Evolutionary conservation across 2,113 vertebrate genomes (phyloP).

Genomic region (Notechis scutatus): DNA sequence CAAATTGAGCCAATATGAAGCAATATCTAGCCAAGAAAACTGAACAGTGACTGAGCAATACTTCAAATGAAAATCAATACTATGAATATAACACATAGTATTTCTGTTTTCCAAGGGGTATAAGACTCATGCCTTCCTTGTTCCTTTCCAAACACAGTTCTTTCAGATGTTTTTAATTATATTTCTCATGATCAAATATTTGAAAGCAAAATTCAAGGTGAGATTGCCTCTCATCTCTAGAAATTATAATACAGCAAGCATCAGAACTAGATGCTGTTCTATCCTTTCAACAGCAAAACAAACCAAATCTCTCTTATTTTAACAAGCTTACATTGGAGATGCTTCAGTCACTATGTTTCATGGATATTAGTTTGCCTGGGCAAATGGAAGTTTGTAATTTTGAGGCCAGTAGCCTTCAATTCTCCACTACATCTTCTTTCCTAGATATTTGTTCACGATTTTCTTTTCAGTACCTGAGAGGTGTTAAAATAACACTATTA

Average conservation of each 20-base stretch:
- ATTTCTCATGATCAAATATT: not conserved
- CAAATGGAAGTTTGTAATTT: not conserved
- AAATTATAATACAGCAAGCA: not conserved
- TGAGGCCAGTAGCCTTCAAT: not conserved
- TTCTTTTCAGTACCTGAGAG: not conserved
- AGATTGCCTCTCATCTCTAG: not conserved
- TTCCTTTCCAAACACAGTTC: not conserved
- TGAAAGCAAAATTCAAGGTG: not conserved
- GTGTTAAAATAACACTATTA: not conserved
- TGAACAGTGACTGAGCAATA: not conserved
- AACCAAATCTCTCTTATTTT: not conserved
- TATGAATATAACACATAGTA: not conserved
- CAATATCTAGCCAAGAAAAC: not conserved
- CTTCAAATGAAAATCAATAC: not conserved
- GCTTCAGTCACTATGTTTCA: not conserved
- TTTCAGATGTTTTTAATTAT: not conserved
- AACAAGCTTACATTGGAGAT: not conserved
- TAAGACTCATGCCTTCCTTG: not conserved
- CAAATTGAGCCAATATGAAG: not conserved
- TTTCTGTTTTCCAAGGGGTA: not conserved
- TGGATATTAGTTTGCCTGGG: not conserved
- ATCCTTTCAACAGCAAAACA: not conserved
- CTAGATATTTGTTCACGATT: not conserved
- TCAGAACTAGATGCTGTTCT: not conserved
- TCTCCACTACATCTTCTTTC: not conserved